Conservation (phyloP, 2,888 invertebrate species). For the Thereva unica region DNA sequence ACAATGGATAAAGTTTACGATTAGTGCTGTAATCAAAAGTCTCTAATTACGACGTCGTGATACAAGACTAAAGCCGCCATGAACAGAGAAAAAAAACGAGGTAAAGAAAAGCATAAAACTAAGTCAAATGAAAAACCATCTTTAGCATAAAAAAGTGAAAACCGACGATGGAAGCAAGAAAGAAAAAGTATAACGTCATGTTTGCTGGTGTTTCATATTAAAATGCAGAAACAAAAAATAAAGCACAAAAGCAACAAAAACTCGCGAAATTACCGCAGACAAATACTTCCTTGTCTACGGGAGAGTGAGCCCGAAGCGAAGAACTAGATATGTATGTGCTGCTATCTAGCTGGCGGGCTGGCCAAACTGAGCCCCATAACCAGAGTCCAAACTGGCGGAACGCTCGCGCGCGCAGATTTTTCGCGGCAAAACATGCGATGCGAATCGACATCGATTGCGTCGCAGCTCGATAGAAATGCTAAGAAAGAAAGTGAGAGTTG, state of each 20-base stretch:
- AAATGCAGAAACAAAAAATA: constrained; percentile 13
- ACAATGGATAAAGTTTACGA: too few relatives aligned
- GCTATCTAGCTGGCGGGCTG: too few relatives aligned
- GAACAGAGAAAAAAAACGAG: too few relatives aligned
- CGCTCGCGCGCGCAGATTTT: constrained; percentile 4
- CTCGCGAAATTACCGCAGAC: constrained; percentile 20
- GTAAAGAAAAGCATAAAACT: too few relatives aligned
- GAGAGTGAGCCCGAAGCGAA: constrained; percentile 10
- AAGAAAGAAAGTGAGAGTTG: constrained; percentile 32
- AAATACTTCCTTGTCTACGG: constrained; percentile 25
- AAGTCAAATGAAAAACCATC: too few relatives aligned
- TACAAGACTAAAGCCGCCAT: too few relatives aligned
- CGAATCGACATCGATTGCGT: constrained; percentile 3
- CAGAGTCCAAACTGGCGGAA: not conserved
- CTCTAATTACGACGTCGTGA: too few relatives aligned
- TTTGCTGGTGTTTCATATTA: constrained; percentile 16
- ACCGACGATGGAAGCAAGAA: constrained; percentile 2
- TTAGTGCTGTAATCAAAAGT: too few relatives aligned
- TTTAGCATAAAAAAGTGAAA: constrained; percentile 4
- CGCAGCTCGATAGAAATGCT: constrained; percentile 8
- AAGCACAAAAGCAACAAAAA: constrained; percentile 5
- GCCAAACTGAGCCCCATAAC: not conserved
- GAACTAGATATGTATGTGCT: too few relatives aligned
- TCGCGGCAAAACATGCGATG: not conserved
- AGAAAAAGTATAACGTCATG: constrained; percentile 9